These are phyloP conservation scores for Anoplolepis gracilipes DNA, from an alignment of 1,140 invertebrate genomes.

Conservation along the genomic window DNA sequence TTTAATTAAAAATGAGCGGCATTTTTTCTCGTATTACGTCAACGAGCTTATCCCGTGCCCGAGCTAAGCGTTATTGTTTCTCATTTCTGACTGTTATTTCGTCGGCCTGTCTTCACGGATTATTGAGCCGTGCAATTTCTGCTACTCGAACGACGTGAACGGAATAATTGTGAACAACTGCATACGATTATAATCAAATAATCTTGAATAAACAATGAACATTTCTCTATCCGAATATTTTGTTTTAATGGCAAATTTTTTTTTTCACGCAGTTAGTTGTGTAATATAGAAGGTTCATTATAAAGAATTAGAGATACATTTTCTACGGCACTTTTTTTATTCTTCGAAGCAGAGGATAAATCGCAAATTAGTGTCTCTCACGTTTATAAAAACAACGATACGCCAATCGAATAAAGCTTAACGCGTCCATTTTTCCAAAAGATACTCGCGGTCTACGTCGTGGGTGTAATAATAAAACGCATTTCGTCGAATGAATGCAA, in stretches of 20 bases:
- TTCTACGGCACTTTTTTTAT: not conserved
- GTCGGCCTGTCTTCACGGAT: conserved; percentile 25
- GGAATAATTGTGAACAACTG: not conserved
- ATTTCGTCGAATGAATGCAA: not conserved
- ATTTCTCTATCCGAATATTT: not conserved
- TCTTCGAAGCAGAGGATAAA: not conserved
- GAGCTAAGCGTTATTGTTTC: conserved; percentile 53
- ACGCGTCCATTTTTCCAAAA: not conserved
- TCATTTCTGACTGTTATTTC: conserved; percentile 49
- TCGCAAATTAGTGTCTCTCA: not conserved
- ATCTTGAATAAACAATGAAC: not conserved
- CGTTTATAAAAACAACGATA: not conserved
- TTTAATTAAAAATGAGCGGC: conserved; percentile 62
- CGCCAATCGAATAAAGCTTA: conserved; percentile 12
- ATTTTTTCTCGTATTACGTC: conserved; percentile 62
- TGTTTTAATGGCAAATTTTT: not conserved
- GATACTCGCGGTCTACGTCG: not conserved
- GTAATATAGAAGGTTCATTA: not conserved
- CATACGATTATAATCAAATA: not conserved
- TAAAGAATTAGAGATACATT: not conserved
- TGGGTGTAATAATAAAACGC: not conserved
- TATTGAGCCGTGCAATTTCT: conserved; percentile 33
- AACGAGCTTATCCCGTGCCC: conserved; percentile 9
- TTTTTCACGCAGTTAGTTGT: no score
- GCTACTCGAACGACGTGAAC: not conserved